These are phyloP conservation scores for Pediacus dermestoides DNA, from an alignment of 2,888 invertebrate species.

Conservation along the genomic window DNA sequence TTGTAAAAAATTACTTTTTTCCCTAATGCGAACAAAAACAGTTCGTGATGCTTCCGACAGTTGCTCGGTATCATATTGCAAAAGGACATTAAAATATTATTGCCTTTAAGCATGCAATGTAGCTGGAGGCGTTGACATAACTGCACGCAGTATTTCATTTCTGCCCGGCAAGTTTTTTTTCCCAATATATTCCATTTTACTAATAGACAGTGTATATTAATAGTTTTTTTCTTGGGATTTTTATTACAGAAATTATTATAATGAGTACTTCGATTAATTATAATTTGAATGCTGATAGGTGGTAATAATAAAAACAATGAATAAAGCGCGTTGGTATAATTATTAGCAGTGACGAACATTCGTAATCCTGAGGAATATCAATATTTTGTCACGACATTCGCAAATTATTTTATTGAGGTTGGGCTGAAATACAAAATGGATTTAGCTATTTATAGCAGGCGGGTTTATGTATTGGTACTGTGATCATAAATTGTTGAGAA, in stretches of 20 bases:
- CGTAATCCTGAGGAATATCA: too few relatives aligned
- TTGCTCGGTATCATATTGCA: constrained; percentile 42
- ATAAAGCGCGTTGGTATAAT: too few relatives aligned
- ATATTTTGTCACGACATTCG: too few relatives aligned
- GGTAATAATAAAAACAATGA: not conserved
- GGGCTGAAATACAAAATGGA: too few relatives aligned
- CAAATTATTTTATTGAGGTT: too few relatives aligned
- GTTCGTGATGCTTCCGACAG: constrained; percentile 38
- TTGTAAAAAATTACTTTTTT: constrained; percentile 21
- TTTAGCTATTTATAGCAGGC: too few relatives aligned
- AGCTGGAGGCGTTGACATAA: constrained; percentile 48
- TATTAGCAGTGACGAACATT: too few relatives aligned
- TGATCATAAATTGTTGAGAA: too few relatives aligned
- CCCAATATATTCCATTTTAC: constrained; percentile 20
- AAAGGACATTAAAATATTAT: constrained; percentile 48
- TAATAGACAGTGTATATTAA: not conserved
- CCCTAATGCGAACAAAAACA: constrained; percentile 29
- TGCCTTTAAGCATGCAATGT: constrained; percentile 45
- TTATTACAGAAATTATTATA: too few relatives aligned
- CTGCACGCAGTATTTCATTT: constrained; percentile 43
- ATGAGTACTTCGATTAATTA: not conserved
- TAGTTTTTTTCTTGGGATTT: not conserved
- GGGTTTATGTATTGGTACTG: too few relatives aligned
- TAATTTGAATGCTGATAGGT: not conserved
- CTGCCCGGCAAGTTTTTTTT: constrained; percentile 20